Conservation (phyloP, 2,797 vertebrate genomes). For the Dermochelys coriacea region DNA sequence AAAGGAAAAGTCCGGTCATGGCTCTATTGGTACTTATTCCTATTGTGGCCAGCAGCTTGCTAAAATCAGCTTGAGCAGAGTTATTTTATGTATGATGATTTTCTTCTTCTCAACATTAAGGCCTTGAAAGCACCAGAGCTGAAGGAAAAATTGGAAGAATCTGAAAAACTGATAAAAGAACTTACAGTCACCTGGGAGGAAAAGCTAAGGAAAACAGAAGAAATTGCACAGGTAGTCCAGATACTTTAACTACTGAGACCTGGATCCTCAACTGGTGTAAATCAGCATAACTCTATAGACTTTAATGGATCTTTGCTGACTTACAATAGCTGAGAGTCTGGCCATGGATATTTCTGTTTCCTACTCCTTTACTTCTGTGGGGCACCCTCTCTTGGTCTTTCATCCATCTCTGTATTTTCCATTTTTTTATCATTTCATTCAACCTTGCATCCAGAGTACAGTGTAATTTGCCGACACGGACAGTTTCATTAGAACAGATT, state of each 20-base stretch:
- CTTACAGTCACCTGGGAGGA: slow-evolving; percentile 98
- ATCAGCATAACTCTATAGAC: background rate
- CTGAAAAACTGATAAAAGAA: slow-evolving; percentile 97
- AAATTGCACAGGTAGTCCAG: slow-evolving; percentile 92
- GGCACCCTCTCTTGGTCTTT: background rate
- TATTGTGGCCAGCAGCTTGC: background rate
- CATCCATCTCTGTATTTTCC: background rate
- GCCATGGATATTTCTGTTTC: background rate
- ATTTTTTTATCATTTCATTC: background rate
- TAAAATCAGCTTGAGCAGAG: background rate
- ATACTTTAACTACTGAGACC: background rate
- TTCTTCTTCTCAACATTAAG: slow-evolving; percentile 74
- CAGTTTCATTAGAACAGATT: background rate
- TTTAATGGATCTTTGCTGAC: background rate
- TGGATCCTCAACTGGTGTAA: background rate
- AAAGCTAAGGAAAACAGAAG: slow-evolving; percentile 97
- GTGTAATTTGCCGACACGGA: background rate
- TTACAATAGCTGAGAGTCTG: background rate
- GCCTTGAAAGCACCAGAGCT: slow-evolving; percentile 97
- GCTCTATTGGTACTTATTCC: background rate
- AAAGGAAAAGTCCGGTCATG: accelerated
- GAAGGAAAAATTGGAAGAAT: slow-evolving; percentile 97
- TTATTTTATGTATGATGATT: background rate
- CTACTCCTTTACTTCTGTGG: background rate
- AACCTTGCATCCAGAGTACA: background rate